A percentile compares a stretch with the other conserved stretches of the same genome.
These are phyloP conservation scores for Lytechinus pictus DNA, from an alignment of 35 echinoderm and acorn worm species.

Conservation along the genomic window DNA sequence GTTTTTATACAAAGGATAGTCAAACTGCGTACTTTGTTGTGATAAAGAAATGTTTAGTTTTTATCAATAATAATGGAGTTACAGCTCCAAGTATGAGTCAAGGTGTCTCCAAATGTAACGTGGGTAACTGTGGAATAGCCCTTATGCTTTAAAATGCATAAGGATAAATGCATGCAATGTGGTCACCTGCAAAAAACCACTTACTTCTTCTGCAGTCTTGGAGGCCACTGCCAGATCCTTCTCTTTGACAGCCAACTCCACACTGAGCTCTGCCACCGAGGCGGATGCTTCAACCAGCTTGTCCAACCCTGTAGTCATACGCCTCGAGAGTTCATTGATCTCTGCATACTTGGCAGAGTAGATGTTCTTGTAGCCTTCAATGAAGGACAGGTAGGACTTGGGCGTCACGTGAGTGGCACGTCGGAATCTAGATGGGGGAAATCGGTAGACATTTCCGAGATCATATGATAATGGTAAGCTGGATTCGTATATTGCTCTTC, in stretches of 20 bases:
- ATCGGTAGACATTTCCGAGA: not conserved
- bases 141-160: no score
- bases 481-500: no score
- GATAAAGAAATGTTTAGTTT: no score
- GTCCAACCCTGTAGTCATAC: conserved; percentile 98
- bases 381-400: conserved; percentile 99
- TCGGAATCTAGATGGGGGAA: conserved; percentile 71
- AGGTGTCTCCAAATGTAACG: no score
- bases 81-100: no score
- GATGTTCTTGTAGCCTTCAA: conserved; percentile 96
- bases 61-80: no score
- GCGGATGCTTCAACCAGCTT: conserved; percentile 92
- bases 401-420: conserved; percentile 97
- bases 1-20: no score
- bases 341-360: conserved; percentile 85
- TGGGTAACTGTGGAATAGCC: no score
- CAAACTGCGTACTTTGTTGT: no score
- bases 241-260: conserved; percentile 87
- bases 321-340: conserved; percentile 87
- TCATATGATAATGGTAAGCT: no score
- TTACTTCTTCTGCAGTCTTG: conserved; percentile 89
- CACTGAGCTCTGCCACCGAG: conserved; percentile 87
- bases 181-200: not conserved
- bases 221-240: conserved; percentile 95
- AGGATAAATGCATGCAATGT: not conserved